Conservation (phyloP, 2,888 invertebrate species). For the Pachliopta kotzebuea region DNA sequence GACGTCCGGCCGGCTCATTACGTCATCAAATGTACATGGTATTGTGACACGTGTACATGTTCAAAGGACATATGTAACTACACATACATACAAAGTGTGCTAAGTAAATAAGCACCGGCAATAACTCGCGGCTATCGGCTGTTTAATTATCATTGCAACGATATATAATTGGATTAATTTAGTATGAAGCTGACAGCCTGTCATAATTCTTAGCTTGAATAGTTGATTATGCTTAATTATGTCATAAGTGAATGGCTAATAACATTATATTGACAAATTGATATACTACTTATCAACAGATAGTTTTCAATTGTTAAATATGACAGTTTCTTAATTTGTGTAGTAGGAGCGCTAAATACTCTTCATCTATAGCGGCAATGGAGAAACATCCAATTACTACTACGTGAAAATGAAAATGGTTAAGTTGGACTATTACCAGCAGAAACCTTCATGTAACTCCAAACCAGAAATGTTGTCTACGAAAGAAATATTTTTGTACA, state of each 20-base stretch:
- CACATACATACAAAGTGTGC: not conserved
- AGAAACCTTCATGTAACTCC: no score
- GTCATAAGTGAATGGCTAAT: not conserved
- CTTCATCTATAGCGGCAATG: no score
- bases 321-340: no score
- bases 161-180: conserved; percentile 26
- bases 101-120: conserved; percentile 16
- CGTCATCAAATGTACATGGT: conserved; percentile 30
- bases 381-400: no score
- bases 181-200: conserved; percentile 14
- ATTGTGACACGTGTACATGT: not conserved
- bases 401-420: no score
- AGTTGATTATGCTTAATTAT: conserved; percentile 10
- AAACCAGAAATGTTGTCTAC: no score
- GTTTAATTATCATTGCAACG: conserved; percentile 22
- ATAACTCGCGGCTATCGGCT: conserved; percentile 17
- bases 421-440: no score
- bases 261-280: no score
- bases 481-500: no score
- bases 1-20: conserved; percentile 34
- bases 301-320: no score
- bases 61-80: not conserved
- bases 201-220: conserved; percentile 18
- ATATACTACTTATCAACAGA: no score
- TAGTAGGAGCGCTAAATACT: no score